Conservation (phyloP, 1,140 invertebrate species). For the Psix sp. region DNA sequence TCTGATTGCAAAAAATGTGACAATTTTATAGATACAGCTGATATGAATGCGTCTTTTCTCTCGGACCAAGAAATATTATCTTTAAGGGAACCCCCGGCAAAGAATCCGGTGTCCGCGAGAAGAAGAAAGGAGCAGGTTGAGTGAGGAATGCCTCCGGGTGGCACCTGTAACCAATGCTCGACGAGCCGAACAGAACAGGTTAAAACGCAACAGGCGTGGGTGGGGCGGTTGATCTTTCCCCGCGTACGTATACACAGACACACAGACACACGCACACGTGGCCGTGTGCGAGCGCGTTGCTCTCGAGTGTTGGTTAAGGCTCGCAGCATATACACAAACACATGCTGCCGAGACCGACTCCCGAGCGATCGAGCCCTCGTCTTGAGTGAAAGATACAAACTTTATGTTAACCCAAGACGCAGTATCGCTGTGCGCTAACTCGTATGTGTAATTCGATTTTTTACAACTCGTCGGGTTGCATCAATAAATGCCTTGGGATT, state of each 20-base stretch:
- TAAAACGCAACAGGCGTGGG: conserved; percentile 72
- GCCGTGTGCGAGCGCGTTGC: not conserved
- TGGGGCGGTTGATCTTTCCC: conserved; percentile 73
- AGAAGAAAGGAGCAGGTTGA: conserved; percentile 30
- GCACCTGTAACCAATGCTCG: conserved; percentile 74
- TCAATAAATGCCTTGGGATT: conserved; percentile 3
- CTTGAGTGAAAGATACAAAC: conserved; percentile 38
- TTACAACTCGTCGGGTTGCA: not conserved
- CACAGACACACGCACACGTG: conserved; percentile 1
- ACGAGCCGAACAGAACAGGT: conserved; percentile 72
- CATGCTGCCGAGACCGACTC: conserved; percentile 31
- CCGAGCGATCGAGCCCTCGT: conserved; percentile 37
- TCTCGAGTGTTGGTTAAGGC: conserved; percentile 19
- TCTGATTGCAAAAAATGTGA: too few species aligned
- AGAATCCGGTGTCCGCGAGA: conserved; percentile 34
- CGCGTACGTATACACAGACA: conserved; percentile 50
- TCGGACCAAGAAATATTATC: conserved; percentile 15
- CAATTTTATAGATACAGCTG: too few species aligned
- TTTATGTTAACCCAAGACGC: conserved; percentile 21
- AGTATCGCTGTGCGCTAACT: conserved; percentile 11
- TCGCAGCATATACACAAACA: conserved; percentile 46
- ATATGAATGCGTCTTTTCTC: too few species aligned
- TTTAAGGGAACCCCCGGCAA: conserved; percentile 43
- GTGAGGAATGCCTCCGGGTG: conserved; percentile 71
- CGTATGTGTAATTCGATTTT: conserved; percentile 1